Evolutionary conservation across 2,888 invertebrate genomes (phyloP).

Genomic region (Tipula confusa): DNA sequence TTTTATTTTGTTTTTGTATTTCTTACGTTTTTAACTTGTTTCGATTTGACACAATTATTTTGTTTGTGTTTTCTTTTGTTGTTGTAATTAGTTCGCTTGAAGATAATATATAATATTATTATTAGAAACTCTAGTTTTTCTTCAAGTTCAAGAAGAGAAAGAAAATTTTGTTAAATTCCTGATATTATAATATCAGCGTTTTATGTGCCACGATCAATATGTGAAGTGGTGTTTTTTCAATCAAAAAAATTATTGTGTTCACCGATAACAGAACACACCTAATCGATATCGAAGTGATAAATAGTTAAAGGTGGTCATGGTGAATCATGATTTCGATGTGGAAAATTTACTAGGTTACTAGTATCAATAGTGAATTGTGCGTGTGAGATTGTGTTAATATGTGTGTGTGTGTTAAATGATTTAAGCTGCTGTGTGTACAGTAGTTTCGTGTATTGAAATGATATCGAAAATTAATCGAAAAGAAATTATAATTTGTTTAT

Average conservation of each 20-base stretch:
- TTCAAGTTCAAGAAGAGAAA: background rate
- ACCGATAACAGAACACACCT: background rate
- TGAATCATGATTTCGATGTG: background rate
- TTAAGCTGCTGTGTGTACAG: background rate
- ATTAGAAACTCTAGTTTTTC: background rate
- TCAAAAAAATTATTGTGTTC: background rate
- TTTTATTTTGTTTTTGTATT: background rate
- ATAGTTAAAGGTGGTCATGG: background rate
- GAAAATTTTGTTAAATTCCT: background rate
- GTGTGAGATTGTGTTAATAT: background rate
- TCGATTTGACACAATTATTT: slow-evolving; percentile 5
- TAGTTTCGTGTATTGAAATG: background rate
- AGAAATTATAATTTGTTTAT: background rate
- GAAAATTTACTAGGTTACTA: background rate
- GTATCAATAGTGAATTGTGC: background rate
- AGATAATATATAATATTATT: background rate
- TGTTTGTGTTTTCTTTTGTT: background rate
- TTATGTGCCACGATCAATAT: background rate
- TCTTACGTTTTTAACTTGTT: background rate
- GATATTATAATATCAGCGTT: background rate
- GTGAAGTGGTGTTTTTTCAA: background rate
- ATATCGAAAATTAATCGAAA: background rate
- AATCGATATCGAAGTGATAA: background rate
- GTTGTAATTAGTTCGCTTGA: too few species aligned
- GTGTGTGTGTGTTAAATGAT: background rate